Percentiles rank a stretch among this genome's conserved stretches.
These are phyloP conservation scores for Terebella lapidaria DNA, from an alignment of 2,888 invertebrate species.

Conservation along the genomic window DNA sequence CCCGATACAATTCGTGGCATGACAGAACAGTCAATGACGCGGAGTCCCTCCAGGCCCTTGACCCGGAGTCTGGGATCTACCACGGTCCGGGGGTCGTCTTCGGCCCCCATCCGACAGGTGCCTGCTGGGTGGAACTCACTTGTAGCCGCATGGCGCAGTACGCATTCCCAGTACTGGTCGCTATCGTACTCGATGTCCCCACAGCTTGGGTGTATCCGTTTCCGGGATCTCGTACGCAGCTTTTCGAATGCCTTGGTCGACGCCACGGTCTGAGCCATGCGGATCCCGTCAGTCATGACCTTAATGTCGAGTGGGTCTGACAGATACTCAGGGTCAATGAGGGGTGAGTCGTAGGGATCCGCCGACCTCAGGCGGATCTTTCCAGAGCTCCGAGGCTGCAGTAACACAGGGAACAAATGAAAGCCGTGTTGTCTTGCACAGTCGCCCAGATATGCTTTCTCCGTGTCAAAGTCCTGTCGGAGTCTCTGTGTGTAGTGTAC, in stretches of 20 bases:
- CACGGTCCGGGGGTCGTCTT: conserved; percentile 57
- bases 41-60: conserved; percentile 15
- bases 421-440: background rate
- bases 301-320: conserved; percentile 62
- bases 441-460: background rate
- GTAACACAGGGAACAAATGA: conserved; percentile 59
- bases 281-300: conserved; percentile 68
- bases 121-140: conserved; percentile 68
- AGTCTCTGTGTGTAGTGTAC: background rate
- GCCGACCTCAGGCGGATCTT: conserved; percentile 67
- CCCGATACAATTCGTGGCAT: conserved; percentile 18
- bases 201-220: conserved; percentile 19
- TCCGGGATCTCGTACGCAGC: background rate
- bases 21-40: conserved; percentile 23
- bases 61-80: conserved; percentile 60
- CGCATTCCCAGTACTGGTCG: conserved; percentile 26
- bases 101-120: conserved; percentile 66
- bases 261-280: background rate
- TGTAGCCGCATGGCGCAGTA: conserved; percentile 19
- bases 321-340: conserved; percentile 86
- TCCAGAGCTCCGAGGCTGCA: conserved; percentile 75
- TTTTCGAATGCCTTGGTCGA: background rate
- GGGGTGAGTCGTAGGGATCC: conserved; percentile 71
- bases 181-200: conserved; percentile 13
- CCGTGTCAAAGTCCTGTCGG: background rate